Evolutionary conservation across 2,113 vertebrate genomes (phyloP).

Genomic region (Lepisosteus osseus): DNA sequence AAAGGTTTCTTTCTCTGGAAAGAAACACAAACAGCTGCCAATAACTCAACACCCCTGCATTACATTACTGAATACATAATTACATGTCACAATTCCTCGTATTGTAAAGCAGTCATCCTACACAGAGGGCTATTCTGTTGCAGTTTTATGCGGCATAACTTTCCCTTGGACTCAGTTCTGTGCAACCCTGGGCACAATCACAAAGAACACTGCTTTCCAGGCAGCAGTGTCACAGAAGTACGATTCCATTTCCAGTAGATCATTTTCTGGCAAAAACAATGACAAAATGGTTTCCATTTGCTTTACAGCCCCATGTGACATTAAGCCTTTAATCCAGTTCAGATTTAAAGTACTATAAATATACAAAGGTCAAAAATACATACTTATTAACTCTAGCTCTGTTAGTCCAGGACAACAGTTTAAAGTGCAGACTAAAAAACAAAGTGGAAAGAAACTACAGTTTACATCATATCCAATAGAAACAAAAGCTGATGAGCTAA

Average conservation of each 20-base stretch:
- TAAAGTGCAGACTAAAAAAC: too few species aligned
- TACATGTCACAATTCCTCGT: neutral
- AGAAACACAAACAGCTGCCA: too few species aligned
- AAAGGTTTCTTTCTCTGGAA: too few species aligned
- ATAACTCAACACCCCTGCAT: too few species aligned
- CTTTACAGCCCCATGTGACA: neutral
- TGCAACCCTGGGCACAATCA: neutral
- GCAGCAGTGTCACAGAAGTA: neutral
- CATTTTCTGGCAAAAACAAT: neutral
- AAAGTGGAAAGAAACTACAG: too few species aligned
- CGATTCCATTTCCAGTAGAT: neutral
- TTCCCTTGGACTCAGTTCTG: neutral
- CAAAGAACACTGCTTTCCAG: neutral
- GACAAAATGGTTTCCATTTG: neutral
- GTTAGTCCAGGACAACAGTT: neutral
- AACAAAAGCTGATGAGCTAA: too few species aligned
- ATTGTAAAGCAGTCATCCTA: neutral
- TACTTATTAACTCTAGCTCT: neutral
- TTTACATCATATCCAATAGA: too few species aligned
- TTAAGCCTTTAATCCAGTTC: slow-evolving; percentile 2
- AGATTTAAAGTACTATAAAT: neutral
- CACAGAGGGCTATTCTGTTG: neutral
- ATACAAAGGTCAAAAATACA: neutral
- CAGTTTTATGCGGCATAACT: neutral
- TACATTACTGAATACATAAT: neutral